Conservation (phyloP, 2,888 invertebrate genomes). For the Andrena bicolor region DNA sequence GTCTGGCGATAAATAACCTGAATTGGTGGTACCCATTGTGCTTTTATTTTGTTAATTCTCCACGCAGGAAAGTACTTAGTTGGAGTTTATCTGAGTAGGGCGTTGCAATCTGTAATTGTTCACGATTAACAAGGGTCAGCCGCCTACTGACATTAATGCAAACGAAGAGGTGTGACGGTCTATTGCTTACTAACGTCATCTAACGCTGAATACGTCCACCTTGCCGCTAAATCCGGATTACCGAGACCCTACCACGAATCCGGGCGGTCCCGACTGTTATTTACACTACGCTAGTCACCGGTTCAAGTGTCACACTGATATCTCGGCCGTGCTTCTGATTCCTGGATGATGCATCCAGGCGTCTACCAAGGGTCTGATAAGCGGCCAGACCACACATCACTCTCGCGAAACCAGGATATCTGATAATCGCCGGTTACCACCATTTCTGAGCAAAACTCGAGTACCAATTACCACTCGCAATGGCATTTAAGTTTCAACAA, state of each 20-base stretch:
- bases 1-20: background rate
- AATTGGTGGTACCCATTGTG: background rate
- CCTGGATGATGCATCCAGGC: constrained; percentile 44
- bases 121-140: background rate
- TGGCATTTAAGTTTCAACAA: too few relatives aligned
- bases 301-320: constrained; percentile 39
- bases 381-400: constrained; percentile 41
- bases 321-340: constrained; percentile 50
- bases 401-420: constrained; percentile 6
- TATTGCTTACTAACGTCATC: background rate
- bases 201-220: background rate
- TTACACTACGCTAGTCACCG: constrained; percentile 38
- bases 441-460: background rate
- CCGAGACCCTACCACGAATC: constrained; percentile 25
- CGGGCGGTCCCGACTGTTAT: constrained; percentile 32
- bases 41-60: background rate
- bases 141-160: background rate
- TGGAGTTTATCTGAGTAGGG: background rate
- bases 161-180: background rate
- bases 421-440: background rate
- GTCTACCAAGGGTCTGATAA: constrained; percentile 38
- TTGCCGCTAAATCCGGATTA: constrained; percentile 11
- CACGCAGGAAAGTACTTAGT: background rate
- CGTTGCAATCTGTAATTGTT: background rate
- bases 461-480: background rate